Percentiles rank a stretch among this genome's conserved stretches.
Evolutionary conservation across 2,797 vertebrate species (phyloP).

Genomic region (Cynopterus sphinx): DNA sequence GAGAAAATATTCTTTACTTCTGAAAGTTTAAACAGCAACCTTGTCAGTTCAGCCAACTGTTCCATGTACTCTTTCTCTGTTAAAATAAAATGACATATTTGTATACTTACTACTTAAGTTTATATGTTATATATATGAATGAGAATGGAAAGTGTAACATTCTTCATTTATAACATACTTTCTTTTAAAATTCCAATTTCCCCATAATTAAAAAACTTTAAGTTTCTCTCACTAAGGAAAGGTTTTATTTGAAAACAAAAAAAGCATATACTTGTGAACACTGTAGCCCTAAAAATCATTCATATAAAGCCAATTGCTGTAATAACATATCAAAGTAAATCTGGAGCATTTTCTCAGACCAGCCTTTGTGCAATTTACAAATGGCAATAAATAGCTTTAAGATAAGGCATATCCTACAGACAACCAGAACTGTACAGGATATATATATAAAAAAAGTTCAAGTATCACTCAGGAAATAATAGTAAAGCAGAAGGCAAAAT

Average conservation of each 20-base stretch:
- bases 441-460: constrained; percentile 33
- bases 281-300: neutral
- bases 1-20: constrained; percentile 92
- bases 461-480: constrained; percentile 25
- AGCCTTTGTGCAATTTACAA: constrained; percentile 43
- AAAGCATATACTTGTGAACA: neutral
- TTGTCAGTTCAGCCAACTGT: constrained; percentile 94
- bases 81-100: constrained; percentile 66
- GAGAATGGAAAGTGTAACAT: constrained; percentile 56
- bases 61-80: constrained; percentile 89
- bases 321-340: constrained; percentile 29
- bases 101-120: neutral
- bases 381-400: neutral
- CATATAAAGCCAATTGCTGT: neutral
- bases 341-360: neutral
- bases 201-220: constrained; percentile 19
- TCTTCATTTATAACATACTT: constrained; percentile 29
- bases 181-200: constrained; percentile 57
- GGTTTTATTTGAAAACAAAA: neutral
- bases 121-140: neutral
- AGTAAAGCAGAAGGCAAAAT: constrained; percentile 67
- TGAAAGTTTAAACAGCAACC: constrained; percentile 92
- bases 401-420: constrained; percentile 39
- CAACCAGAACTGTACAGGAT: constrained; percentile 50
- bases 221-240: constrained; percentile 47